phyloP scores from a whole-genome alignment of 2,797 vertebrate genomes.

The Sebastolobus alascanus region DNA sequence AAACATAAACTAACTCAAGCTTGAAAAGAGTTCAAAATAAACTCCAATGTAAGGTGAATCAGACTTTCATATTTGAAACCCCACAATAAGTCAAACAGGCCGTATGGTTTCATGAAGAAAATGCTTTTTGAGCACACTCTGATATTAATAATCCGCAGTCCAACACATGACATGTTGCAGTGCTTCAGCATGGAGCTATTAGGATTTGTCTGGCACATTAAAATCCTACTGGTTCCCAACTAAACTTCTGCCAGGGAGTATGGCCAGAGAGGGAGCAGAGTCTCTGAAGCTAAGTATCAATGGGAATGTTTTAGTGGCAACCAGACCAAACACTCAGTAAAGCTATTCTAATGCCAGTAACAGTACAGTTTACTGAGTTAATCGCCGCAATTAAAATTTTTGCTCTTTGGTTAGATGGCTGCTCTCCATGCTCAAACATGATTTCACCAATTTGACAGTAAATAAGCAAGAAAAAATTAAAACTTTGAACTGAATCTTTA shows the following conservation, averaged over 20 bases:
- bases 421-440: conserved; percentile 10
- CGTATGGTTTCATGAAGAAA: conserved; percentile 9
- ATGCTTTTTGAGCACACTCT: background rate
- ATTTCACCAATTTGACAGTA: conserved; percentile 20
- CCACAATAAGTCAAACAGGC: background rate
- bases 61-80: background rate
- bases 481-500: conserved; percentile 5
- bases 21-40: background rate
- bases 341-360: conserved; percentile 29
- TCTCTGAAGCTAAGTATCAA: conserved; percentile 41
- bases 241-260: conserved; percentile 51
- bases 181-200: conserved; percentile 35
- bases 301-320: conserved; percentile 59
- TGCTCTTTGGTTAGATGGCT: conserved; percentile 21
- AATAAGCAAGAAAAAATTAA: conserved; percentile 9
- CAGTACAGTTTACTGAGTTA: conserved; percentile 32
- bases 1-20: background rate
- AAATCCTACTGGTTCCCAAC: conserved; percentile 47
- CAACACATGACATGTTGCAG: conserved; percentile 34
- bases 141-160: conserved; percentile 31
- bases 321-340: conserved; percentile 55
- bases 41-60: background rate
- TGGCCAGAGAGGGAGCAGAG: conserved; percentile 24
- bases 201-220: conserved; percentile 48
- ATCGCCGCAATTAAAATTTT: conserved; percentile 12